Base-by-base conservation (phyloP, 1,140 invertebrate species). In the Euura lappo region DNA sequence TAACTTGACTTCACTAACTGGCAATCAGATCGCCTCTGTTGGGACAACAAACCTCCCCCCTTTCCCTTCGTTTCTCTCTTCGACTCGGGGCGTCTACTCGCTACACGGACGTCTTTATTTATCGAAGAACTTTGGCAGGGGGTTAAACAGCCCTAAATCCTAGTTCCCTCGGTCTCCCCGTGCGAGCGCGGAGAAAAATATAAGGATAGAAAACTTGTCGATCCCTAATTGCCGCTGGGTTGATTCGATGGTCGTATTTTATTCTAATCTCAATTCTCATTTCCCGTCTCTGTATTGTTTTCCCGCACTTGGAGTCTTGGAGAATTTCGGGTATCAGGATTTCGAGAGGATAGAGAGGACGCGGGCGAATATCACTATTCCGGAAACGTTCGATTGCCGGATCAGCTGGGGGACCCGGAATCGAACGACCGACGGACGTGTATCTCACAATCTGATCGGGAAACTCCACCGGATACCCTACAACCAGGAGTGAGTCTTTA, bases 21-120 rank as follows among this genome's bases (percentile, higher is more conserved):
- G 82, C 83, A 86, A 86, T 85, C 85, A 85, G 84, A 86, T 86
- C 81, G 80, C 79, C 80, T 83, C 77, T 85, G 84, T 85, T 85
- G 79, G 84, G 80, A 84, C 83, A 85, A 84, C 84, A 84, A 78
- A 81, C 78, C 79, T 75, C 51, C 69, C 70, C 42, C 47, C 51
- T 3, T 65, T 66, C 70, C 74, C 64, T 70, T 67, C 47, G 44
- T 74, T 75, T 76, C 51, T 44, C 64, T 45, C 66, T 69, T 69
- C 60, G 65, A 70, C 71, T 28, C 47, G 71, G n/a, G n/a, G n/a
- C n/a, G n/a, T n/a, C n/a, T n/a, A n/a, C n/a, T 28, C 47, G 71
- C 70, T 73, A 65, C 51, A 60, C 8, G 3, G 51, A 60, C 8
- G 8, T 60, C 51, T 60, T 86, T 86, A 86, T 86, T 86, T 86